Base-by-base conservation (phyloP, 2,888 invertebrate species). In the Caenorhabditis imperialis region DNA sequence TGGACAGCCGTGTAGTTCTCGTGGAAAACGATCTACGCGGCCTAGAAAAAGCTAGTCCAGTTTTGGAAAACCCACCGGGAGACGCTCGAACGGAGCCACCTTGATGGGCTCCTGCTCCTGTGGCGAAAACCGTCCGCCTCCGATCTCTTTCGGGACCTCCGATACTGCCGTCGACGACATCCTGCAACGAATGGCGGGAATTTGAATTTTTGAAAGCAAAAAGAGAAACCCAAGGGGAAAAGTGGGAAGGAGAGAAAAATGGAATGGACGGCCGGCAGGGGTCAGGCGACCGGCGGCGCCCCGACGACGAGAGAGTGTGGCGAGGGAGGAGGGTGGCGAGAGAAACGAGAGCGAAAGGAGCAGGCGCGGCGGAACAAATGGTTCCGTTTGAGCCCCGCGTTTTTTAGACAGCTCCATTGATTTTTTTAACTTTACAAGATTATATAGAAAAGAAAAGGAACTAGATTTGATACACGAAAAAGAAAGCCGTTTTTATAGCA, bases 111-210 rank as follows among this genome's bases (percentile, higher is more conserved):
- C 65, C 16, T 23, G 38, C 20, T 44, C 44, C 14, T 44, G 14
- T 23, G 5, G 22, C 12, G 47, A 47, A 30, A 14, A 8, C 12
- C 14, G 27, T n/a, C 47, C 14, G 47, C 20, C 42, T 3, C 47
- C 16, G 47, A 10, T 27, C 27, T 23, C 23, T 3, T 27, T 30
- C 7, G 30, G 6, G 30, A 30, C 47, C 63, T 63, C 63, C 63
- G 63, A 63, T 63, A 63, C 63, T 61, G 50, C 61, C 44, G 53
- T 54, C 47, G 63, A 47, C 47, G 63, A 47, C 63, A 54, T 67
- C 44, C 65, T 65, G 50, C 6, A 48, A 60, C 23, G 5, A 30
- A 40, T n/a, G n/a, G n/a, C n/a, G n/a, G n/a, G n/a, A n/a, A n/a
- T n/a, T n/a, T n/a, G n/a, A n/a, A n/a, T 40, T 40, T 40, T 40